Evolutionary conservation across 2,797 vertebrate genomes (phyloP).

Genomic region (Enoplosus armatus): DNA sequence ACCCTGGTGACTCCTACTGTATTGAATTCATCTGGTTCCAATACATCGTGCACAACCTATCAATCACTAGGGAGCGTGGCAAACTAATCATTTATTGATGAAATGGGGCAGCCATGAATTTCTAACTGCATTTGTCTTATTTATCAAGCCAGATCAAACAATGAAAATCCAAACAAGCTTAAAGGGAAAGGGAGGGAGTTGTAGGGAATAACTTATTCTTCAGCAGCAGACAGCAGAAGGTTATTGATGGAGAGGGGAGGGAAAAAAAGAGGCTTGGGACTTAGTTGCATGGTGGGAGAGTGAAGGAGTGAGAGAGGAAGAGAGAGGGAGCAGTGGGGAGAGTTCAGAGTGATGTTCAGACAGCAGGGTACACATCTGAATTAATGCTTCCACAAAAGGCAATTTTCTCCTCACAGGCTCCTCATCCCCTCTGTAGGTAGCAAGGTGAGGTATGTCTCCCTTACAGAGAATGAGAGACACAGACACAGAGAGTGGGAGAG

Average conservation of each 20-base stretch:
- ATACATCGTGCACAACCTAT: constrained; percentile 88
- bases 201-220: constrained; percentile 86
- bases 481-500: constrained; percentile 55
- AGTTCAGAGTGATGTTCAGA: constrained; percentile 84
- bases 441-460: constrained; percentile 81
- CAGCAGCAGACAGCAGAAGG: constrained; percentile 78
- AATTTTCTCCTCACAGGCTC: constrained; percentile 82
- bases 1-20: constrained; percentile 82
- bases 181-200: constrained; percentile 81
- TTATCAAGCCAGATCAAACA: constrained; percentile 91
- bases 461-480: constrained; percentile 68
- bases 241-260: constrained; percentile 83
- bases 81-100: constrained; percentile 92
- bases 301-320: constrained; percentile 45
- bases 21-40: constrained; percentile 90
- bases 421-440: constrained; percentile 82
- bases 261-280: constrained; percentile 49
- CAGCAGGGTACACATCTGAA: constrained; percentile 86
- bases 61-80: constrained; percentile 87
- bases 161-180: constrained; percentile 89
- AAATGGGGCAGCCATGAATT: constrained; percentile 87
- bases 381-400: constrained; percentile 87
- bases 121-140: constrained; percentile 89
- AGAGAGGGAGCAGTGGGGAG: constrained; percentile 63
- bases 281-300: constrained; percentile 58